Evolutionary conservation across 2,113 vertebrate species (phyloP).

Genomic region (Oncorhynchus gorbuscha): DNA sequence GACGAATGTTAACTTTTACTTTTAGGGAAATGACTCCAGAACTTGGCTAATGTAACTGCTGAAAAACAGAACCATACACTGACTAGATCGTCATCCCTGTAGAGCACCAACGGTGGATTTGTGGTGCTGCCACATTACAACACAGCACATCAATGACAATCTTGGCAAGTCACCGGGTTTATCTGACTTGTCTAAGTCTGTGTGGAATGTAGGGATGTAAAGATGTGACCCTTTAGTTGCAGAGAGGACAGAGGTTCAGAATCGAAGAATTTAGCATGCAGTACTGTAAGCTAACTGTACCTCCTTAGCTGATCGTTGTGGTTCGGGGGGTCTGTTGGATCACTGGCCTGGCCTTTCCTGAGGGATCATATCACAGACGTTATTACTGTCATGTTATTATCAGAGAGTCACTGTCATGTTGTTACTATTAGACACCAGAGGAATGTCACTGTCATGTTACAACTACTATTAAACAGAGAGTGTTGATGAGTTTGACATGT

Average conservation of each 20-base stretch:
- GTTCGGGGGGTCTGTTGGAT: constrained; percentile 72
- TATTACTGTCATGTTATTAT: not conserved
- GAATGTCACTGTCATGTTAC: not conserved
- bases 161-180: too few species aligned
- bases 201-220: not conserved
- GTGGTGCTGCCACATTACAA: too few species aligned
- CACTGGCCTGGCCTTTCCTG: constrained; percentile 79
- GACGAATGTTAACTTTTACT: not conserved
- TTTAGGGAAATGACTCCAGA: too few species aligned
- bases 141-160: too few species aligned
- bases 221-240: not conserved
- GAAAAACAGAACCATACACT: too few species aligned
- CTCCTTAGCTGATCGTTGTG: constrained; percentile 80
- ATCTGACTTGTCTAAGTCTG: too few species aligned
- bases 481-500: not conserved
- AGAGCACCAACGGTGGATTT: too few species aligned
- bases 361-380: constrained; percentile 34
- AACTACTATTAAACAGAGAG: not conserved
- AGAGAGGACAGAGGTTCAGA: not conserved
- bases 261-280: not conserved
- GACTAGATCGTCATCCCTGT: too few species aligned
- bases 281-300: constrained; percentile 49
- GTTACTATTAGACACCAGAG: not conserved
- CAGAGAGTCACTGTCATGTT: not conserved
- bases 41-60: too few species aligned